These are phyloP conservation scores for Cheilosia grossa DNA, from an alignment of 2,888 invertebrate genomes.

Conservation along the genomic window DNA sequence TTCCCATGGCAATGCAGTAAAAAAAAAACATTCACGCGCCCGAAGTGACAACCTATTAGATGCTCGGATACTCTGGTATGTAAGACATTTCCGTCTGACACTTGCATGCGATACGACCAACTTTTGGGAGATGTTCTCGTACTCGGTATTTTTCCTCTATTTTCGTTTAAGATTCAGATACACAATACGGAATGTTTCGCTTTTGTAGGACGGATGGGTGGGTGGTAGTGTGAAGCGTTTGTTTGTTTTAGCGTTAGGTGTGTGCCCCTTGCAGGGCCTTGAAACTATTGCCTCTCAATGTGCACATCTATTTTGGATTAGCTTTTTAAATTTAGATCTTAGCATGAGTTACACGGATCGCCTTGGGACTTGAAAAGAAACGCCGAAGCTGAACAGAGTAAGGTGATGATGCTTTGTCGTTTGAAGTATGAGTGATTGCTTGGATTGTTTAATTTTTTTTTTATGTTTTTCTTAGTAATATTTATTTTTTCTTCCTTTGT, in stretches of 20 bases:
- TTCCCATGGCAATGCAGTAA: slow-evolving; percentile 68
- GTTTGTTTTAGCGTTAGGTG: slow-evolving; percentile 34
- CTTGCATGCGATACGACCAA: slow-evolving; percentile 35
- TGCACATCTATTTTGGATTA: slow-evolving; percentile 71
- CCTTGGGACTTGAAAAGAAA: slow-evolving; percentile 59
- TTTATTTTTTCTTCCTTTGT: slow-evolving; percentile 25
- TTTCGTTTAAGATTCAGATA: slow-evolving; percentile 12
- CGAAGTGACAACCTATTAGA: slow-evolving; percentile 47
- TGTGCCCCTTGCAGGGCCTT: slow-evolving; percentile 69
- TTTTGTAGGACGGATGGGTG: slow-evolving; percentile 40
- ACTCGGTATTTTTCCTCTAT: slow-evolving; percentile 21
- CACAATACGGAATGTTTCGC: slow-evolving; percentile 37
- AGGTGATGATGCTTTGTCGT: slow-evolving; percentile 72
- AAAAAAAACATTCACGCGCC: slow-evolving; percentile 54
- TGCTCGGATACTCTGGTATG: slow-evolving; percentile 40
- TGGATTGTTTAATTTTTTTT: slow-evolving; percentile 30
- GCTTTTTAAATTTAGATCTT: slow-evolving; percentile 70
- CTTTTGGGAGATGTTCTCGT: slow-evolving; percentile 25
- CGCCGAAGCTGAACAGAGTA: slow-evolving; percentile 62
- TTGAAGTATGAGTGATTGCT: slow-evolving; percentile 59
- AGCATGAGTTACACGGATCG: slow-evolving; percentile 60
- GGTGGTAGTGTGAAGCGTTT: slow-evolving; percentile 9
- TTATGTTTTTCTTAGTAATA: slow-evolving; percentile 2
- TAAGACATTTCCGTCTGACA: slow-evolving; percentile 57
- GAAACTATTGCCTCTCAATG: slow-evolving; percentile 67